Conservation (phyloP, 2,797 vertebrate species). For the Sorex maritimensis region DNA sequence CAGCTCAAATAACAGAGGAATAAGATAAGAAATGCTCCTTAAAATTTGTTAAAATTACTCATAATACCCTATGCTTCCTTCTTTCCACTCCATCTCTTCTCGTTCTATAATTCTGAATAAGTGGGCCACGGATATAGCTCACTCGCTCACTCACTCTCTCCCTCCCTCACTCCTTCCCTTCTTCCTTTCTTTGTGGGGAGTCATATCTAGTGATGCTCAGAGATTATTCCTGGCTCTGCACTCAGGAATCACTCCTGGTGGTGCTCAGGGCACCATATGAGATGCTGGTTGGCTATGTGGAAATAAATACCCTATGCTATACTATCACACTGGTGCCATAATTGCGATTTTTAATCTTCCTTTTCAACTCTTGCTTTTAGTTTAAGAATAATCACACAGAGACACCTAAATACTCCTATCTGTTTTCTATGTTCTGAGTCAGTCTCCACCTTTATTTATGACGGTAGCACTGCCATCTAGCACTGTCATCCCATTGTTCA, state of each 20-base stretch:
- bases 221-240: no score
- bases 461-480: background rate
- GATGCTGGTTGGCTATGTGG: no score
- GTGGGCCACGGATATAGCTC: background rate
- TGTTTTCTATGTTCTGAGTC: background rate
- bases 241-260: no score
- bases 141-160: no score
- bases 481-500: no score
- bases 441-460: background rate
- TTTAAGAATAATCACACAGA: background rate
- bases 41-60: no score
- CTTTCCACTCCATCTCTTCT: background rate
- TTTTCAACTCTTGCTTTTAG: background rate
- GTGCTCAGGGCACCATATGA: no score
- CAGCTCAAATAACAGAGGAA: constrained; percentile 6
- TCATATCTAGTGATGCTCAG: no score
- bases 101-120: background rate
- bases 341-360: background rate
- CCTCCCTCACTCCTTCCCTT: no score
- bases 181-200: no score
- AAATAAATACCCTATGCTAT: no score
- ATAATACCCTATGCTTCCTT: background rate
- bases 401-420: background rate
- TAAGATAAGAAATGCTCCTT: background rate
- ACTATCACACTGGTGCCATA: no score